These are phyloP conservation scores for Brachionus asplanchnoidis DNA, from an alignment of 1,140 invertebrate species.

Conservation along the genomic window DNA sequence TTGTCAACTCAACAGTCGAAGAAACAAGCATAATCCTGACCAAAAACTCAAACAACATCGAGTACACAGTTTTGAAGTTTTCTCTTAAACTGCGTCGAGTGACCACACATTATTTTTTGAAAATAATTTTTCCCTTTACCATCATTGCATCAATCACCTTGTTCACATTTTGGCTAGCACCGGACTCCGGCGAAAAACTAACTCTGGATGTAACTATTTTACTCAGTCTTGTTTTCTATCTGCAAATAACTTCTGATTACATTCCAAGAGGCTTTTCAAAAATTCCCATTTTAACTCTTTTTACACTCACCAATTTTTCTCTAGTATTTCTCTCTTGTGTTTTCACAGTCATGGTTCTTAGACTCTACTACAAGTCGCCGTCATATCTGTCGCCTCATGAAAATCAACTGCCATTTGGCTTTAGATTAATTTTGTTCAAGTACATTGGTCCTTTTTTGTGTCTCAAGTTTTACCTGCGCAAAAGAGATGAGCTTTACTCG, in stretches of 20 bases:
- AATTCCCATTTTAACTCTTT: conserved; percentile 36
- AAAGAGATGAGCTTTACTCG: not conserved
- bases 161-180: conserved; percentile 36
- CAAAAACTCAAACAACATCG: not conserved
- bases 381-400: not conserved
- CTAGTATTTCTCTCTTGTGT: conserved; percentile 39
- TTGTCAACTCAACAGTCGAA: conserved; percentile 29
- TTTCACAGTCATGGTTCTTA: conserved; percentile 28
- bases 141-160: conserved; percentile 20
- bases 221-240: conserved; percentile 15
- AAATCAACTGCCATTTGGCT: not conserved
- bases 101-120: conserved; percentile 20
- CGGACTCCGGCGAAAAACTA: conserved; percentile 38
- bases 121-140: conserved; percentile 41
- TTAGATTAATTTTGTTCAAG: conserved; percentile 12
- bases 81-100: not conserved
- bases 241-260: conserved; percentile 40
- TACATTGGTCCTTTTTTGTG: conserved; percentile 1
- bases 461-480: conserved; percentile 22
- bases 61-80: conserved; percentile 25
- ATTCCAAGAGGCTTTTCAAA: conserved; percentile 8
- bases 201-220: conserved; percentile 37
- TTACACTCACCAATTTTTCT: conserved; percentile 29
- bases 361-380: conserved; percentile 20
- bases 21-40: not conserved